Evolutionary conservation across 2,888 invertebrate species (phyloP).

Genomic region (Dicroscelio sp.): DNA sequence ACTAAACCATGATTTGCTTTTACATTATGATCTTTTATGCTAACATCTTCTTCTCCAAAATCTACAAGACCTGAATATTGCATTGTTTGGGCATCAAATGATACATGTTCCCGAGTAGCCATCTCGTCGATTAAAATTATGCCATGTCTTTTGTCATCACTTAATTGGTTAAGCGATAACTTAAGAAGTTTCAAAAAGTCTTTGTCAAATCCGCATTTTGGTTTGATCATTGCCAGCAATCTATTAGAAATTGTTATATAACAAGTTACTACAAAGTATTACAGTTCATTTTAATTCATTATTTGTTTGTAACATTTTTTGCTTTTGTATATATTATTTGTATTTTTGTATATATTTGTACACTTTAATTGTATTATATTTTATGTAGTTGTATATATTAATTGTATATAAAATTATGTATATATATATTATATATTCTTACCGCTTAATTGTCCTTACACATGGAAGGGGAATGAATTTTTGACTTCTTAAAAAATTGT

Average conservation of each 20-base stretch:
- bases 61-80: slow-evolving; percentile 14
- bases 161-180: neutral
- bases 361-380: too few relatives aligned
- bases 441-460: neutral
- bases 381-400: too few relatives aligned
- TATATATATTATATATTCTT: too few relatives aligned
- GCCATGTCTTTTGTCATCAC: neutral
- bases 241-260: too few relatives aligned
- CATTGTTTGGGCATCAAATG: slow-evolving; percentile 13
- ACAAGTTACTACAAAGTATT: too few relatives aligned
- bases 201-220: slow-evolving; percentile 9
- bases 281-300: too few relatives aligned
- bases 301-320: too few relatives aligned
- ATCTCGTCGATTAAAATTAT: slow-evolving; percentile 20
- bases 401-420: too few relatives aligned
- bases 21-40: neutral
- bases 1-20: slow-evolving; percentile 11
- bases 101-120: slow-evolving; percentile 9
- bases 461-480: slow-evolving; percentile 13
- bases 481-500: neutral
- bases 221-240: slow-evolving; percentile 13
- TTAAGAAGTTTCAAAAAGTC: neutral
- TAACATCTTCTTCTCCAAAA: neutral
- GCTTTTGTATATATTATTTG: too few relatives aligned
- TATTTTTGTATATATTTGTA: too few relatives aligned